phyloP scores from a whole-genome alignment of 1,140 invertebrate genomes.

The Stratiolaelaps scimitus region DNA sequence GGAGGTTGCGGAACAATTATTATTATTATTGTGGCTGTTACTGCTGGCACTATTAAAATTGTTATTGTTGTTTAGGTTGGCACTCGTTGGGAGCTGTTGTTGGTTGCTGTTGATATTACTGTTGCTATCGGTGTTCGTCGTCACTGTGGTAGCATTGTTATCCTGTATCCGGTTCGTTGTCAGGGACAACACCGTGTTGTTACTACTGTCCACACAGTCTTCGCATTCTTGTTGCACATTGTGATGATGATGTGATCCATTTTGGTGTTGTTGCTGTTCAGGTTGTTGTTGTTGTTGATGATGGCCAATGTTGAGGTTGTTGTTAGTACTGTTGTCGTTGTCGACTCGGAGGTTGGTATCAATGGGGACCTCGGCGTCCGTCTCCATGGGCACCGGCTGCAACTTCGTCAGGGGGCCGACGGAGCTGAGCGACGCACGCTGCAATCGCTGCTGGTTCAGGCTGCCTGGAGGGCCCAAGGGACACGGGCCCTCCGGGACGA shows the following conservation, averaged over 20 bases:
- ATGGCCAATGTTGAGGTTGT: background rate
- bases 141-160: no score
- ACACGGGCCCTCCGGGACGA: background rate
- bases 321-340: background rate
- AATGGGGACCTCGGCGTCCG: background rate
- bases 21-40: no score
- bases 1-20: no score
- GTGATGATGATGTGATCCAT: background rate
- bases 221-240: no score
- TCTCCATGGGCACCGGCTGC: slow-evolving; percentile 12
- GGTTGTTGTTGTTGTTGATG: slow-evolving; percentile 3
- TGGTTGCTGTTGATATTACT: no score
- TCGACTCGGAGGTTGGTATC: background rate
- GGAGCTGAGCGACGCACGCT: slow-evolving; percentile 21
- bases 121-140: no score
- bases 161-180: no score
- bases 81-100: no score
- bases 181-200: no score
- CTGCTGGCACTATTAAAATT: no score
- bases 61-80: no score
- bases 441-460: background rate
- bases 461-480: background rate
- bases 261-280: background rate
- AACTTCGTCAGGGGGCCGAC: background rate
- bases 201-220: no score